Conservation (phyloP, 2,797 vertebrate genomes). For the Muscicapa comitata region DNA sequence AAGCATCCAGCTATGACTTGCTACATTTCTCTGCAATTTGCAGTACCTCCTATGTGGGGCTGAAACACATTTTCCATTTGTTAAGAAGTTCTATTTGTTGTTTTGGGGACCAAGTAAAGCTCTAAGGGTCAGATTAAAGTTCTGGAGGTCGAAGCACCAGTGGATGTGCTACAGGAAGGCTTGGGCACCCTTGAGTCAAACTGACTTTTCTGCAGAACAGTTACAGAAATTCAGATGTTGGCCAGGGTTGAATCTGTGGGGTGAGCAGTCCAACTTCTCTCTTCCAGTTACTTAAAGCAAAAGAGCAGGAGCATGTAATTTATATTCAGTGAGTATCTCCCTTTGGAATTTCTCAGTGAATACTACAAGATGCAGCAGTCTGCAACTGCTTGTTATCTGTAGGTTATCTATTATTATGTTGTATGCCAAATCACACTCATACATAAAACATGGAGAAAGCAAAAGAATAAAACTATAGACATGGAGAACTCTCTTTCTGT, state of each 20-base stretch:
- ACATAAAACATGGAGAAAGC: background rate
- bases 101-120: background rate
- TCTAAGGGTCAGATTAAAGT: background rate
- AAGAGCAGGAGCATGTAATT: background rate
- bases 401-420: background rate
- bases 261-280: background rate
- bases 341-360: background rate
- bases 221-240: background rate
- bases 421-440: background rate
- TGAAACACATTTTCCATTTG: background rate
- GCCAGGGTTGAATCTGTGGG: background rate
- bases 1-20: background rate
- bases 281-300: background rate
- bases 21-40: background rate
- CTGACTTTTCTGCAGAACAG: background rate
- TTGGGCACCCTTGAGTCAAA: background rate
- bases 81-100: background rate
- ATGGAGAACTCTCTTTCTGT: background rate
- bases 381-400: background rate
- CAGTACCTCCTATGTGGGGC: background rate
- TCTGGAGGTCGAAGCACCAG: background rate
- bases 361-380: background rate
- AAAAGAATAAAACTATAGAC: background rate
- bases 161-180: background rate
- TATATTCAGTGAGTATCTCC: background rate